Evolutionary conservation across 2,113 vertebrate genomes (phyloP).

Genomic region (Anser brachyrhynchus): DNA sequence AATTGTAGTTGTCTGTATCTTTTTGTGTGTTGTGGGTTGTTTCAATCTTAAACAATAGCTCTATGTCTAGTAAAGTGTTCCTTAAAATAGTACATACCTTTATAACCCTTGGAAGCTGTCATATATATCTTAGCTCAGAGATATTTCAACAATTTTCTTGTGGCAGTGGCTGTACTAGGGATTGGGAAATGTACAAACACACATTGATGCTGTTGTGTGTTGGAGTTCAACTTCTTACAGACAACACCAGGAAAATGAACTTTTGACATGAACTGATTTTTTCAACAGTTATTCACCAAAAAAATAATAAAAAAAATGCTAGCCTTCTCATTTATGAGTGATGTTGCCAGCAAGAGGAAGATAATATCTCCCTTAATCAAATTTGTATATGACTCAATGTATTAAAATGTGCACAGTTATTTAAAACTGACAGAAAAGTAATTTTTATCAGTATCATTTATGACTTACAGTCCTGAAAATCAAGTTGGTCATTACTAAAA

Average conservation of each 20-base stretch:
- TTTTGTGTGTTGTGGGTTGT: background rate
- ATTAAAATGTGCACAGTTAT: background rate
- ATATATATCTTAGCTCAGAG: background rate
- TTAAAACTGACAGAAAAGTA: background rate
- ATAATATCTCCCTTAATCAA: background rate
- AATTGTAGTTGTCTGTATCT: background rate
- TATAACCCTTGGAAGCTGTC: background rate
- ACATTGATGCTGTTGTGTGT: background rate
- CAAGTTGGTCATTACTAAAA: background rate
- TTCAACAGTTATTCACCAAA: background rate
- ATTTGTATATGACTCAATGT: background rate
- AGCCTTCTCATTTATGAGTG: background rate
- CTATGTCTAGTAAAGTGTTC: background rate
- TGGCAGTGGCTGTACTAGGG: background rate
- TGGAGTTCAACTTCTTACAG: background rate
- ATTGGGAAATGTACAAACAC: background rate
- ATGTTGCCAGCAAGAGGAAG: background rate
- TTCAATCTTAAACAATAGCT: constrained; percentile 12
- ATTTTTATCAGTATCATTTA: background rate
- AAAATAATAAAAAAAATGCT: background rate
- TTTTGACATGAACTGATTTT: background rate
- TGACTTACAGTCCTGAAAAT: background rate
- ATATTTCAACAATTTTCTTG: background rate
- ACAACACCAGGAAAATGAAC: background rate
- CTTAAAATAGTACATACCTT: background rate